Base-by-base conservation (phyloP, 2,113 vertebrate species). In the Ancistrus triradiatus region DNA sequence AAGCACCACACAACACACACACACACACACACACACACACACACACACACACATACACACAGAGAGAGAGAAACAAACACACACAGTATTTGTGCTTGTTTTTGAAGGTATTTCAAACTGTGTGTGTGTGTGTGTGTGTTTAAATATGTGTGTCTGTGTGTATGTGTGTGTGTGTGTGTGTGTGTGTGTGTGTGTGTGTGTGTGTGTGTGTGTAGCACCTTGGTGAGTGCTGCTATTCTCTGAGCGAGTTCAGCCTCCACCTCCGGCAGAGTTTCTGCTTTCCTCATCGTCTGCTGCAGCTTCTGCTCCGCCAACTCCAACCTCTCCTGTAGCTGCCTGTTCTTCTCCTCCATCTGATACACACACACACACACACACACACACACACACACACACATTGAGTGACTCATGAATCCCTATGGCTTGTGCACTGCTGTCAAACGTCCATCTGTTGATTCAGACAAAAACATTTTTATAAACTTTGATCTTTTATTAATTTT, bases 201-300 rank as follows among this genome's bases (percentile, higher is more conserved):
- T 31, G 37, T 33, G 42, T 37, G n/a, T 55, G 27, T 19, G 11
- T 19, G 37, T 25, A 21, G 31, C 89, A 99, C 96, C 95, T 99
- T 99, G 52, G 95, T 99, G 72, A 99, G 88, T 35, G 96, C 96
- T 19, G 96, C 92, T 79, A 99, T 98, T 84, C 96, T 93, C 85
- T 99, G 95, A 58, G 96, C 96, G 68, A 99, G 80, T 59, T 99
- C 96, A 21, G 96, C 96, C 81, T 99, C 96, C n/a, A 99, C 95
- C 87, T 99, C 96, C 0, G 96, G 96, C 65, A 99, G 86, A 1
- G 96, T 98, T 82, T 98, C 96, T 0, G 96, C 96, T 80, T 98
- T 98, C 77, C 95, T 91, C 92, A 99, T 98, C 0, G 95, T 99
- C 86, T 99, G 96, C 81, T 99, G 96, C 22, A 99, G 87, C 83